Percentiles rank a stretch among this genome's conserved stretches.
Evolutionary conservation across 2,797 vertebrate genomes (phyloP).

Genomic region (Fistularia tabacaria): DNA sequence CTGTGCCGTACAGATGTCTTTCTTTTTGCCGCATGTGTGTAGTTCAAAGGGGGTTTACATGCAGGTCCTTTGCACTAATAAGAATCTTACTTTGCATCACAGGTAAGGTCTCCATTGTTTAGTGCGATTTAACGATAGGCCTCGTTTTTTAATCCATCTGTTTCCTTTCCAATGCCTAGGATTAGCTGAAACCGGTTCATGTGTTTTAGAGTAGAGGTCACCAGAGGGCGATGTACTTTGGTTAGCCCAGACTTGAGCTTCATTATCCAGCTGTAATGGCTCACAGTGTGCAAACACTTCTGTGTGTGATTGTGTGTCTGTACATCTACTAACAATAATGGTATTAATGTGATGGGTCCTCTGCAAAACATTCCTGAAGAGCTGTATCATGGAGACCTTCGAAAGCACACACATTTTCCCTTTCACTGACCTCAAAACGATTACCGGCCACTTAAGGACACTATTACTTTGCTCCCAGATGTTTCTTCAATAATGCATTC

Average conservation of each 20-base stretch:
- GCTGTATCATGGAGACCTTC: slow-evolving; percentile 5
- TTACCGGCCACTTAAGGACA: slow-evolving; percentile 6
- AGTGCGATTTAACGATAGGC: neutral
- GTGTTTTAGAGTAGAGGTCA: neutral
- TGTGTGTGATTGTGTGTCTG: neutral
- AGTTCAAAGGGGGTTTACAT: neutral
- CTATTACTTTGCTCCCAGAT: slow-evolving; percentile 22
- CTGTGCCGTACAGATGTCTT: slow-evolving; percentile 2
- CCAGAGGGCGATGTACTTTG: neutral
- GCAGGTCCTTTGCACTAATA: too few relatives aligned
- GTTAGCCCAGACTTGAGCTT: neutral
- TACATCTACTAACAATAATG: neutral
- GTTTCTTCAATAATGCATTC: slow-evolving; percentile 19
- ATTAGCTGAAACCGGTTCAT: slow-evolving; percentile 5
- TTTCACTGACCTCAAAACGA: slow-evolving; percentile 5
- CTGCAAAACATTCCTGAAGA: slow-evolving; percentile 10
- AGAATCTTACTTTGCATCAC: neutral
- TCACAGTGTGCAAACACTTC: neutral
- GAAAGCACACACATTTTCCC: neutral
- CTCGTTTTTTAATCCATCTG: slow-evolving; percentile 1
- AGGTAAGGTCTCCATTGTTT: neutral
- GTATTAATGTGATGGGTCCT: slow-evolving; percentile 1
- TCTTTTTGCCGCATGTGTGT: neutral
- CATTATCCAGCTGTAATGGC: slow-evolving; percentile 11
- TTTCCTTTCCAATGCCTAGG: neutral